Evolutionary conservation across 2,888 invertebrate genomes (phyloP).

Genomic region (Eucriotettix oculatus): DNA sequence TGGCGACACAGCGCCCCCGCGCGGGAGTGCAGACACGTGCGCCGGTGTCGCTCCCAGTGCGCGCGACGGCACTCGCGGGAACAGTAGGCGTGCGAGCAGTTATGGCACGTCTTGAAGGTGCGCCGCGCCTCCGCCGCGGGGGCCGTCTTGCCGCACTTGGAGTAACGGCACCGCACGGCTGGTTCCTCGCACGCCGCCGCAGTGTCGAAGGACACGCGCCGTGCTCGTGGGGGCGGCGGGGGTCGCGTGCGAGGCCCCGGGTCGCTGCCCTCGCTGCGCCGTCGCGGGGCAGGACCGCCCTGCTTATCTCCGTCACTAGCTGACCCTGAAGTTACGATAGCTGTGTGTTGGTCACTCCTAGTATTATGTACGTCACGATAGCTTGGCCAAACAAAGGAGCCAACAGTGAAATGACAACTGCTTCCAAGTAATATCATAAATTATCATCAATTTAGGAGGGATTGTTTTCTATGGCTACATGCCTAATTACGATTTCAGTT

Average conservation of each 20-base stretch:
- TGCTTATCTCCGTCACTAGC: conserved; percentile 16
- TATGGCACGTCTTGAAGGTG: conserved; percentile 82
- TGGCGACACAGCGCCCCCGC: conserved; percentile 75
- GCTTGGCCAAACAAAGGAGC: too few species aligned
- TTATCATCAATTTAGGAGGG: too few species aligned
- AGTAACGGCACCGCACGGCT: conserved; percentile 58
- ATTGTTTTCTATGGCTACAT: too few species aligned
- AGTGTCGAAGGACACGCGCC: conserved; percentile 18
- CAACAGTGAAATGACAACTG: too few species aligned
- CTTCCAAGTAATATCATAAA: too few species aligned
- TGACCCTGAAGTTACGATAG: conserved; percentile 16
- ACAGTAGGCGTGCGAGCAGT: conserved; percentile 90
- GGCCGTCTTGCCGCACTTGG: conserved; percentile 59
- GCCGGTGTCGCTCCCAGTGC: conserved; percentile 88
- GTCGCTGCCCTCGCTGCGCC: conserved; percentile 48
- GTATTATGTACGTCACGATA: too few species aligned
- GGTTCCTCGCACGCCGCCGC: conserved; percentile 27
- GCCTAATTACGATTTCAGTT: too few species aligned
- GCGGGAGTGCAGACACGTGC: conserved; percentile 76
- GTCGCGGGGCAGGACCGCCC: conserved; percentile 21
- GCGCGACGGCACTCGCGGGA: conserved; percentile 75
- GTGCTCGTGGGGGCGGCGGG: conserved; percentile 12
- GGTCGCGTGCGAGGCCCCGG: conserved; percentile 17
- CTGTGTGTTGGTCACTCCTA: too few species aligned
- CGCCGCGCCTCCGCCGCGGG: conserved; percentile 59